These are phyloP conservation scores for Harpagus bidentatus DNA, from an alignment of 2,113 vertebrate genomes.

Conservation along the genomic window DNA sequence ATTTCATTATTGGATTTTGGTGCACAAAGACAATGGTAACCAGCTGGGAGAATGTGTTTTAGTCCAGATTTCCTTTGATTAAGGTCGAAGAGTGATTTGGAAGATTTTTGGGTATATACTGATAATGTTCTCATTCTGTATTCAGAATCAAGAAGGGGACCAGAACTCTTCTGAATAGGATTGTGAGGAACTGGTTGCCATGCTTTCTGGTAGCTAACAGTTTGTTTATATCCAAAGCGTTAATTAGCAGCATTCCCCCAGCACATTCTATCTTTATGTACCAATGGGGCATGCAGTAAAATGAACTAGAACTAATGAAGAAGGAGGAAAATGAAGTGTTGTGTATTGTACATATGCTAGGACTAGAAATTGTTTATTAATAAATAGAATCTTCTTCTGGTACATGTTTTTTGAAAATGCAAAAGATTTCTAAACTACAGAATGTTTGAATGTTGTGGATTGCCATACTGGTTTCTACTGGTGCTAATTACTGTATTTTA, in stretches of 20 bases:
- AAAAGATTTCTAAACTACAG: background rate
- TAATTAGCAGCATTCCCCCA: constrained; percentile 5
- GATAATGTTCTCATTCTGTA: background rate
- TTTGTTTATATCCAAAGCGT: constrained; percentile 25
- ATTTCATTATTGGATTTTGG: background rate
- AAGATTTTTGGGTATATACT: background rate
- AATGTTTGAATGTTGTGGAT: background rate
- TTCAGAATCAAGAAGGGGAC: background rate
- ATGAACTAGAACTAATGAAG: background rate
- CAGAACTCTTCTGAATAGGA: background rate
- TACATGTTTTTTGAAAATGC: background rate
- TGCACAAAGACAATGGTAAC: background rate
- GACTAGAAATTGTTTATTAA: background rate
- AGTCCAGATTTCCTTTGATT: background rate
- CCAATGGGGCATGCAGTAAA: background rate
- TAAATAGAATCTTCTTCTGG: background rate
- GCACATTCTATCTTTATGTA: background rate
- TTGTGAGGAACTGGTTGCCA: background rate
- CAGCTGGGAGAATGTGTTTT: background rate
- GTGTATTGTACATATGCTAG: background rate
- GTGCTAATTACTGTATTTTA: background rate
- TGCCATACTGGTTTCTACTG: background rate
- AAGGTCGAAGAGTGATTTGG: background rate
- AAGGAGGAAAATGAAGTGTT: background rate
- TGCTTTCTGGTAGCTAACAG: background rate